Conservation (phyloP, 2,113 vertebrate species). For the Cinclus cinclus region DNA sequence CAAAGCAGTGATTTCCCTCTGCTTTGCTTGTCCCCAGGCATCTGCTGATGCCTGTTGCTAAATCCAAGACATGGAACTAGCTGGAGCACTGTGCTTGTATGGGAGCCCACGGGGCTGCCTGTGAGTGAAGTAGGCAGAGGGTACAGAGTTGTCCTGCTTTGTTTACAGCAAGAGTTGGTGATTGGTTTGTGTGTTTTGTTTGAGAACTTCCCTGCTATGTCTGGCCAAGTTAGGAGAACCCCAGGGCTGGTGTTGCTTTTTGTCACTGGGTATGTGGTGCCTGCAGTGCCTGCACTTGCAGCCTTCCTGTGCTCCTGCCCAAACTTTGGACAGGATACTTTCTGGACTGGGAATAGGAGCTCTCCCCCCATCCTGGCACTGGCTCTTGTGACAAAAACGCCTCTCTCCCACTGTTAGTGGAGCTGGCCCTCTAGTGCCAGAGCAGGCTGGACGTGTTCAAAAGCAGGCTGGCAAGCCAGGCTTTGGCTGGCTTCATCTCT, state of each 20-base stretch:
- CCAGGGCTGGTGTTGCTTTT: neutral
- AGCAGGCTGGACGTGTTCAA: accelerated
- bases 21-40: neutral
- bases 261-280: neutral
- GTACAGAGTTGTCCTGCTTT: neutral
- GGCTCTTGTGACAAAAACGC: neutral
- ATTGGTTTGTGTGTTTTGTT: neutral
- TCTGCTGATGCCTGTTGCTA: neutral
- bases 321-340: neutral
- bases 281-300: accelerated
- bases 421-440: neutral
- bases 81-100: neutral
- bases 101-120: accelerated
- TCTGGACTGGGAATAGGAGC: neutral
- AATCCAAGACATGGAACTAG: accelerated
- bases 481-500: accelerated
- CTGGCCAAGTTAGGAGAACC: neutral
- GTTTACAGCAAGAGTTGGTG: neutral
- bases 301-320: neutral
- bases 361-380: neutral
- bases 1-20: neutral
- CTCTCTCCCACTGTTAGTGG: neutral
- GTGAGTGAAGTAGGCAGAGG: neutral
- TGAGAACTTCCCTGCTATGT: neutral
- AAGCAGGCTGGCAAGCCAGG: neutral